phyloP scores from a whole-genome alignment of 2,113 vertebrate species.

The Rousettus leschenaultii region DNA sequence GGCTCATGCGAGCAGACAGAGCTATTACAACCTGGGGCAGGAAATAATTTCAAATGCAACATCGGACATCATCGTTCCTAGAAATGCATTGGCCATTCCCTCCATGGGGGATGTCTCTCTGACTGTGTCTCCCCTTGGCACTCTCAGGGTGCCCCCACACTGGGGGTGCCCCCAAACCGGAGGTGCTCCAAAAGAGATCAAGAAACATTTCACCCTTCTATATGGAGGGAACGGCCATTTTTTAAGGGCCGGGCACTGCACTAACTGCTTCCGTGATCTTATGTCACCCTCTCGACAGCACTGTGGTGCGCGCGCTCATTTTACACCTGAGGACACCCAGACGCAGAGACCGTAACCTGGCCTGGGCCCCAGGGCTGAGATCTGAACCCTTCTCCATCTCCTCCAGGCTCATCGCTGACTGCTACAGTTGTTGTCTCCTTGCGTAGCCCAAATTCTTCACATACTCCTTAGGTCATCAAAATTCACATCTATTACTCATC shows the following conservation, averaged over 20 bases:
- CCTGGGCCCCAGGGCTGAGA: background rate
- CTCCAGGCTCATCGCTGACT: background rate
- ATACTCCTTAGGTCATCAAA: conserved; percentile 18
- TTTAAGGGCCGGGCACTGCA: background rate
- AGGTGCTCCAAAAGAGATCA: background rate
- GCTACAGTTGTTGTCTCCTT: background rate
- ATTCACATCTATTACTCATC: conserved; percentile 17
- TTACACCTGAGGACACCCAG: background rate
- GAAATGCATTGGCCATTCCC: background rate
- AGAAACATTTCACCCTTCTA: background rate
- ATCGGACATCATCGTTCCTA: background rate
- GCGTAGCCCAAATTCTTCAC: background rate
- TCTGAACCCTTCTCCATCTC: background rate
- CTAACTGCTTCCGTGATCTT: background rate
- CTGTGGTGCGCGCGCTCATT: background rate
- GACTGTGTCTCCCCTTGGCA: background rate
- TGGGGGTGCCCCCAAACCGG: background rate
- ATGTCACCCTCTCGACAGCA: background rate
- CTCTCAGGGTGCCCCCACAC: background rate
- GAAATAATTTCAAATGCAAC: conserved; percentile 54
- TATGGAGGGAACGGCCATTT: background rate
- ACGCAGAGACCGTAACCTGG: background rate
- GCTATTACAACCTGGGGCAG: conserved; percentile 20
- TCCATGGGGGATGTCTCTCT: background rate
- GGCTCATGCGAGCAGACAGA: conserved; percentile 49